Evolutionary conservation across 2,797 vertebrate species (phyloP), one percentile per base, ranked within the genome.

Genomic region (Catostomus latipinnis): DNA sequence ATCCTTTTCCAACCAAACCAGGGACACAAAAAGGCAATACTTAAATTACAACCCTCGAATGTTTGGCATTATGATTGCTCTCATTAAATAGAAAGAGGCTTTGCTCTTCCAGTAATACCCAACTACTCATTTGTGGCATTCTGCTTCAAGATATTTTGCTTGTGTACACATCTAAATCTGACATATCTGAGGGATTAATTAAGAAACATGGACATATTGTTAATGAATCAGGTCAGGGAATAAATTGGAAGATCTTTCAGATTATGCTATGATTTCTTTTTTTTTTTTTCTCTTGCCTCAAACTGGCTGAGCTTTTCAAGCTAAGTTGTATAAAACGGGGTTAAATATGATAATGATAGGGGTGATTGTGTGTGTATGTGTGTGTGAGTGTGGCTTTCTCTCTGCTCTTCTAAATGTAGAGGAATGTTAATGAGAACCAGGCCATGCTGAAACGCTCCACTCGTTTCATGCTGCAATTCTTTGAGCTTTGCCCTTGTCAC

Each of bases 161-260:
- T 79, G 84, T 81, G 87, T 84, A 88, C 89, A 90, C 85, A 90
- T 85, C 87, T 88, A 82, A 89, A 86, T 88, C 81, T 87, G 87
- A 92, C 89, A 89, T 88, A 88, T 91, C 86, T 90, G 88, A 91
- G 81, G 86, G 87, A 87, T 92, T 92, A 87, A 90, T 92, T 91
- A 92, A 86, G 80, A 82, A 81, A 79, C 67, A 82, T 70, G 88
- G 86, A 88, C 86, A 89, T 89, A 84, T 89, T 87, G 82, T 84
- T 86, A 88, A 90, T 91, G 84, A 88, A 92, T 91, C 88, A 87
- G 85, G 88, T 87, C 80, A 86, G 82, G 78, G 75, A 85, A 89
- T 86, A 89, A 90, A 90, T 90, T 90, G 87, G 88, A 90, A 84
- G 82, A 73, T 84, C 84, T 89, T 82, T 88, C 73, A 88, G 88